Base-by-base conservation (phyloP, 2,888 invertebrate genomes). In the Ligdia adustata region DNA sequence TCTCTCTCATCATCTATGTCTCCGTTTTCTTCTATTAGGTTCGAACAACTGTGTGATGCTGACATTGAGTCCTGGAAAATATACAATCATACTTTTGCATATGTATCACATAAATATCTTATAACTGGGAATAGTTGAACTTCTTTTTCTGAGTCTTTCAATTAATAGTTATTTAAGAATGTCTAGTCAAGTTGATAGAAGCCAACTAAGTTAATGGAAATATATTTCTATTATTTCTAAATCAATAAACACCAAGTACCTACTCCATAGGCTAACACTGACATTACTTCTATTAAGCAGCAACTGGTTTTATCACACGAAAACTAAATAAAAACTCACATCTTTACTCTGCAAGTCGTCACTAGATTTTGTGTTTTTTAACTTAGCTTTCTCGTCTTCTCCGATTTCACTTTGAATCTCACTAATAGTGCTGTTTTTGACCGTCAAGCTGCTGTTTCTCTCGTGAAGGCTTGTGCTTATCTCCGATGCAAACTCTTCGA, bases 401-500 rank as follows among this genome's bases (percentile, higher is more conserved):
- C 82, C 79, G 28, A 85, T 84, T 57, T 91, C 91, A 64, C 91
- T 91, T 62, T 92, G 92, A 53, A 93, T 92, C 63, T 91, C 92
- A 64, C 82, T 90, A 42, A 92, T 92, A 32, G 91, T 92, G 64
- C 92, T 91, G n/a, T 82, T 86, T 55, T 90, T 92, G 18, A 85
- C 84, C 38, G 85, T 85, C 53, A 93, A 88, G 54, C 77, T 75
- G 0, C 22, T 39, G 51, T 75, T 72, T n/a, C 86, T 78, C 4
- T 93, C 93, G 59, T 92, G 92, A 35, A 94, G 90, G 66, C 92
- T 92, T 5, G 92, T 91, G 66, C 91, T 92, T 91, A 94, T 92
- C 70, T 93, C 92, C 5, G 86, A 84, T 28, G 93, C 93, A 62
- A 94, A 93, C 61, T 94, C 94, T 58, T 94, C 94, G 62, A 93